phyloP scores from a whole-genome alignment of 2,888 invertebrate genomes.

The Chrysina gloriosa region DNA sequence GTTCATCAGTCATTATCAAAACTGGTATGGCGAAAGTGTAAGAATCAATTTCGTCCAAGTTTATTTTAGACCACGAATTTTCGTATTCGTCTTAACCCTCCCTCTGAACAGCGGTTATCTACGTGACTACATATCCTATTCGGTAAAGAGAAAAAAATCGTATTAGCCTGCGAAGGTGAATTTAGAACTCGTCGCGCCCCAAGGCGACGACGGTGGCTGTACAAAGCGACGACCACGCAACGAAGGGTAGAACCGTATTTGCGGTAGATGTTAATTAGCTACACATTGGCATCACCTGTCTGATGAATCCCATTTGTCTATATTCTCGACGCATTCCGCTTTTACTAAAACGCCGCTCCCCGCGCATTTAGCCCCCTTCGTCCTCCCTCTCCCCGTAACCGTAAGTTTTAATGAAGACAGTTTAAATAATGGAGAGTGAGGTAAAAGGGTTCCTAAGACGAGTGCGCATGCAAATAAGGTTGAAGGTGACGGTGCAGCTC shows the following conservation, averaged over 20 bases:
- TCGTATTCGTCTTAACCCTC: too few species aligned
- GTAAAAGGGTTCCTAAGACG: conserved; percentile 56
- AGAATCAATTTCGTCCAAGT: too few species aligned
- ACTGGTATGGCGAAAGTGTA: too few species aligned
- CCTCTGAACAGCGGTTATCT: too few species aligned
- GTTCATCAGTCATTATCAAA: too few species aligned
- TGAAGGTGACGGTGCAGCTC: conserved; percentile 54
- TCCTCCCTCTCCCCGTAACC: conserved; percentile 10
- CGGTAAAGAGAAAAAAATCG: neutral
- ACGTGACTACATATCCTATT: neutral
- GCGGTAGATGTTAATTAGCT: conserved; percentile 45
- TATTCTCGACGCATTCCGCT: conserved; percentile 22
- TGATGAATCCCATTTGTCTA: conserved; percentile 32
- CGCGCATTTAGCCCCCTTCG: conserved; percentile 40
- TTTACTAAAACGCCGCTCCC: conserved; percentile 39
- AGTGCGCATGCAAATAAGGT: conserved; percentile 58
- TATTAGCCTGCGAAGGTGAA: neutral
- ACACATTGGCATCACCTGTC: conserved; percentile 45
- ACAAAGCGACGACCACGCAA: neutral
- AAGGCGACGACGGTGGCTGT: neutral
- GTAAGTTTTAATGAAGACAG: conserved; percentile 61
- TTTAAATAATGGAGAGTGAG: conserved; percentile 58
- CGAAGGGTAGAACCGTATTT: conserved; percentile 7
- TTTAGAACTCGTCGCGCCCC: conserved; percentile 4
- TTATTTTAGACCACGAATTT: too few species aligned